Evolutionary conservation across 64 coral and sea anemone genomes (phyloP).

Genomic region (Acropora tenuis): DNA sequence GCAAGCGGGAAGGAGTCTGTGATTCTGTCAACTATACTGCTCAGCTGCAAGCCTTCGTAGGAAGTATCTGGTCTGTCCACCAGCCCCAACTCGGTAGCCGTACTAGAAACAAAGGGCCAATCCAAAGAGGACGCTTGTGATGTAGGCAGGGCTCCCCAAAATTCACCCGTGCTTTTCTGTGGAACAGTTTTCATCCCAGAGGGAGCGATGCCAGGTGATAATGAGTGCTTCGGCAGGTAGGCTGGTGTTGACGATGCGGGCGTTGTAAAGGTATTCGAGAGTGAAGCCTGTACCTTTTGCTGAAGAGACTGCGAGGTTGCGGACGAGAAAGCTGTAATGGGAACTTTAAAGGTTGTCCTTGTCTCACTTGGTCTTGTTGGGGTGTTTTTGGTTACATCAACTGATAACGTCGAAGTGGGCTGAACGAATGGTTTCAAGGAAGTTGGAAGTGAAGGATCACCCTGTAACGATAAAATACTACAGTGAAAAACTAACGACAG

Average conservation of each 20-base stretch:
- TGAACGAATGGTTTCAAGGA: not conserved
- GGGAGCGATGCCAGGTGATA: constrained; percentile 7
- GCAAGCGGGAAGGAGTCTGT: constrained; percentile 74
- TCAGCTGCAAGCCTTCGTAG: constrained; percentile 65
- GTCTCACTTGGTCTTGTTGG: not conserved
- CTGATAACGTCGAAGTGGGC: not conserved
- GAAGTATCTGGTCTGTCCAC: constrained; percentile 7
- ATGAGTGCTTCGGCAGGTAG: constrained; percentile 1
- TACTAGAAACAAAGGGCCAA: constrained; percentile 20
- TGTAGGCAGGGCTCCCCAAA: not conserved
- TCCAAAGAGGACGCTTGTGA: not conserved
- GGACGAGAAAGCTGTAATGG: not conserved
- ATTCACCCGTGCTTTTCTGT: not conserved
- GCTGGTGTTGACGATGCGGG: not conserved
- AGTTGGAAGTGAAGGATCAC: not conserved
- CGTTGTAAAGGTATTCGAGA: not conserved
- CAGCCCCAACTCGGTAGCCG: constrained; percentile 9
- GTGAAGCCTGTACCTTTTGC: not conserved
- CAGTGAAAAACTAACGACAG: not conserved
- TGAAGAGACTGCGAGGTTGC: not conserved
- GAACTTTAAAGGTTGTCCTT: not conserved
- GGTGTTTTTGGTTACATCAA: not conserved
- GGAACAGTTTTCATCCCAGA: not conserved
- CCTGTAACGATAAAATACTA: not conserved
- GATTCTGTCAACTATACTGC: constrained; percentile 83